Evolutionary conservation across 2,113 vertebrate genomes (phyloP), one percentile per base, ranked within the genome.

Genomic region (Microtus montanus): DNA sequence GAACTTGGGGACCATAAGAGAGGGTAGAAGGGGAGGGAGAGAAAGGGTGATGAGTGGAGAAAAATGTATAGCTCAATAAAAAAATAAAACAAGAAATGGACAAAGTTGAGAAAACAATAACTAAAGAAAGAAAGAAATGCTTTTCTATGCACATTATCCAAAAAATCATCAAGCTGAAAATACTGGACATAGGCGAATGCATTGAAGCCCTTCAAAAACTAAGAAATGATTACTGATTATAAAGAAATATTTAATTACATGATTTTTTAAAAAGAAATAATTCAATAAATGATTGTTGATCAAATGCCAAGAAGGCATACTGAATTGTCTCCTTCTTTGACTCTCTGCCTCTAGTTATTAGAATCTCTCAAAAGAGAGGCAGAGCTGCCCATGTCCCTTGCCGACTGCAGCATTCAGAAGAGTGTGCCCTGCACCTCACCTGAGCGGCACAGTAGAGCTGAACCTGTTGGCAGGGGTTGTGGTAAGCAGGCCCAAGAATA

Each of bases 181-280:
- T 20, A 47, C 70, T 74, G 22, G 74, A 35, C 24, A 66, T 41
- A 41, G 44, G 8, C 2, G 35, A 74, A 17, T 64, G 12, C 33
- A 74, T 30, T 73, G 61, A 77, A 84, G n/a, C 30, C 44, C 26
- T 66, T 89, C 79, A 77, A 64, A 75, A 71, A 68, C 19, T 61
- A 92, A 30, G 44, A n/a, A 74, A 58, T 77, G 8, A 14, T 44
- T 84, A 41, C 15, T 84, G 83, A 89, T 54, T 75, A 44, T 54
- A 84, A 35, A 54, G 68, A 75, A 44, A 77, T 68, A n/a, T 77
- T 68, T 68, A 5, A 84, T 89, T 33, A 90, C 9, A 44, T 33
- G 19, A 28, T 41, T 74, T 89, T 89, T 89, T 61, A 54, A 54
- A 66, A 49, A 77, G 87, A 68, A 94, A 90, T 75, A 77, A 68